Percentiles rank a stretch among this genome's conserved stretches.
phyloP scores from a whole-genome alignment of 2,888 invertebrate genomes.

The Melolontha melolontha region DNA sequence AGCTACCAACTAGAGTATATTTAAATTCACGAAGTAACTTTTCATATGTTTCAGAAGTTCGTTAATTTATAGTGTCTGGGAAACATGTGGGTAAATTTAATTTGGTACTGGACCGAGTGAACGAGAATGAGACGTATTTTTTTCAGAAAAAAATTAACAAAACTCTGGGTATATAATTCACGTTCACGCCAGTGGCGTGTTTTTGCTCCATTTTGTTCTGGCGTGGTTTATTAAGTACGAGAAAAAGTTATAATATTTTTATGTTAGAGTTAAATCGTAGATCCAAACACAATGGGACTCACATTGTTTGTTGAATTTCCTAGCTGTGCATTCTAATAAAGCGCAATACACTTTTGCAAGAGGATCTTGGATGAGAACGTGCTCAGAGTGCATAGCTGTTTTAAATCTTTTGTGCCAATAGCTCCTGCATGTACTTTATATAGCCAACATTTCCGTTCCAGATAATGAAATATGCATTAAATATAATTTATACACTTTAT shows the following conservation, averaged over 20 bases:
- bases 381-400: too few relatives aligned
- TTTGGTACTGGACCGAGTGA: slow-evolving; percentile 45
- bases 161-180: slow-evolving; percentile 29
- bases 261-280: neutral
- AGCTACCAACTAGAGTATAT: slow-evolving; percentile 50
- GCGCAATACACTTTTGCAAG: too few relatives aligned
- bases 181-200: slow-evolving; percentile 26
- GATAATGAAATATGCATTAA: too few relatives aligned
- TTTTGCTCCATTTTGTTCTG: slow-evolving; percentile 19
- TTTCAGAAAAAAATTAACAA: slow-evolving; percentile 18
- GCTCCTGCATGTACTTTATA: too few relatives aligned
- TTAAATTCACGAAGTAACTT: slow-evolving; percentile 57
- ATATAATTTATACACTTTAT: too few relatives aligned
- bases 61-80: slow-evolving; percentile 59
- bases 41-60: slow-evolving; percentile 55
- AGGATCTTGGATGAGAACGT: too few relatives aligned
- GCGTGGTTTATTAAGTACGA: slow-evolving; percentile 18
- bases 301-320: neutral
- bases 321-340: too few relatives aligned
- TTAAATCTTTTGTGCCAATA: too few relatives aligned
- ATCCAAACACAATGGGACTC: slow-evolving; percentile 5
- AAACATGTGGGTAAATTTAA: slow-evolving; percentile 59
- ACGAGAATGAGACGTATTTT: slow-evolving; percentile 13
- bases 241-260: slow-evolving; percentile 23
- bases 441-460: too few relatives aligned